Evolutionary conservation across 2,797 vertebrate genomes (phyloP).

Genomic region (Chloroceryle amazona): DNA sequence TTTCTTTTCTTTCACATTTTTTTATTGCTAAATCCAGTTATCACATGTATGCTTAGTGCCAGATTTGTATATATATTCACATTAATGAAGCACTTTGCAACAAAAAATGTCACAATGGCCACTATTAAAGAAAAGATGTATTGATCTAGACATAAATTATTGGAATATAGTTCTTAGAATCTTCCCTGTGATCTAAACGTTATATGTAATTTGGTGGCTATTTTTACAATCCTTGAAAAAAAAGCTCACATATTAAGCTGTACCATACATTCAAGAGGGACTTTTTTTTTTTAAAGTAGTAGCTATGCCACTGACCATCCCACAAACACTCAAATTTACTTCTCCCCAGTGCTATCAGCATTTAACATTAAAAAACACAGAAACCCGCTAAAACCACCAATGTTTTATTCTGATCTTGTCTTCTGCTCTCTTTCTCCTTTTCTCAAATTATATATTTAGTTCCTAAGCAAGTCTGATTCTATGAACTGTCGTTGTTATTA

Average conservation of each 20-base stretch:
- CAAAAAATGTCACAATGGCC: neutral
- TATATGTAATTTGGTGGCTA: neutral
- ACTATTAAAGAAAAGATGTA: neutral
- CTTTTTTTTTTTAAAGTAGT: neutral
- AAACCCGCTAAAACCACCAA: rapidly evolving
- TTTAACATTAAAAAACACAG: neutral
- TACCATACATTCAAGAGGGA: no score
- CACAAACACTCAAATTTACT: neutral
- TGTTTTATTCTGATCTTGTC: no score
- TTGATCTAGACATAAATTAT: neutral
- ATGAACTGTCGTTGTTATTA: neutral
- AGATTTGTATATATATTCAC: neutral
- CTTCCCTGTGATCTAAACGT: neutral
- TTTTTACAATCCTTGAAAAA: neutral
- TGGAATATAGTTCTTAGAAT: neutral
- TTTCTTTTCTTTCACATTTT: neutral
- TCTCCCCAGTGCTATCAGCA: neutral
- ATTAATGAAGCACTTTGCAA: neutral
- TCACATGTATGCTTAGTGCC: neutral
- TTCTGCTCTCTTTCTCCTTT: neutral
- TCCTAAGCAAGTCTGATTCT: neutral
- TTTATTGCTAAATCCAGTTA: neutral
- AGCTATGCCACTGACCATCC: neutral
- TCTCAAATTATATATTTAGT: neutral
- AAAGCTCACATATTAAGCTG: neutral